phyloP scores from a whole-genome alignment of 2,797 vertebrate genomes.

The Poecilia velifera region DNA sequence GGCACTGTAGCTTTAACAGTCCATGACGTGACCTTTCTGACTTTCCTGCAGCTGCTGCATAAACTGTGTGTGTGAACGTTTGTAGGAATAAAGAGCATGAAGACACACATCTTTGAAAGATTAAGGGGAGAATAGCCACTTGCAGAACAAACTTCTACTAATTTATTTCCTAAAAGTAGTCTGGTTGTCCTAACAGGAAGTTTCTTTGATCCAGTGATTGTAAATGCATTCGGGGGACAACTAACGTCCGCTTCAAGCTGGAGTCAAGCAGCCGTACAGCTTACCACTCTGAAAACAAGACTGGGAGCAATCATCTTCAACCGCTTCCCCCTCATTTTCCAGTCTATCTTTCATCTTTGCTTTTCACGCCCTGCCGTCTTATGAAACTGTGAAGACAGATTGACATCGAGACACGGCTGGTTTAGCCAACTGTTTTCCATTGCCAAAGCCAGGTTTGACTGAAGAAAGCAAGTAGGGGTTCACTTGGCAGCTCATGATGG shows the following conservation, averaged over 20 bases:
- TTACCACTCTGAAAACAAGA: conserved; percentile 55
- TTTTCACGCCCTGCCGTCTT: conserved; percentile 57
- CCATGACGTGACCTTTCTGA: conserved; percentile 28
- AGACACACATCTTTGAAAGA: neutral
- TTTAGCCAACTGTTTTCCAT: conserved; percentile 29
- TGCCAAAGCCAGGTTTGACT: conserved; percentile 46
- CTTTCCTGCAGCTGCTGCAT: neutral
- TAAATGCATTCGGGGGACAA: conserved; percentile 29
- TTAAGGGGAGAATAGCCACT: conserved; percentile 34
- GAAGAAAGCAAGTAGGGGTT: conserved; percentile 23
- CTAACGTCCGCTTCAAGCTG: conserved; percentile 38
- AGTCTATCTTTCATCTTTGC: conserved; percentile 40
- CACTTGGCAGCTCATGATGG: conserved; percentile 45
- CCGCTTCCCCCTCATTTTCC: conserved; percentile 37
- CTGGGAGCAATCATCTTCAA: conserved; percentile 16
- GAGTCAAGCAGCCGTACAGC: conserved; percentile 17
- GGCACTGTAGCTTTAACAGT: conserved; percentile 11
- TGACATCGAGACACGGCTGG: conserved; percentile 46
- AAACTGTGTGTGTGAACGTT: neutral
- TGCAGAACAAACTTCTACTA: conserved; percentile 36
- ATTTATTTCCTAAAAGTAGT: conserved; percentile 31
- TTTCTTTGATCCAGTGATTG: conserved; percentile 15
- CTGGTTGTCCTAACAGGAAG: conserved; percentile 30
- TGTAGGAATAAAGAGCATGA: neutral
- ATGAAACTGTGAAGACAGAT: conserved; percentile 50